Evolutionary conservation across 2,888 invertebrate species (phyloP), one percentile per base, ranked within the genome.

Genomic region (Himalopsyche anomala): DNA sequence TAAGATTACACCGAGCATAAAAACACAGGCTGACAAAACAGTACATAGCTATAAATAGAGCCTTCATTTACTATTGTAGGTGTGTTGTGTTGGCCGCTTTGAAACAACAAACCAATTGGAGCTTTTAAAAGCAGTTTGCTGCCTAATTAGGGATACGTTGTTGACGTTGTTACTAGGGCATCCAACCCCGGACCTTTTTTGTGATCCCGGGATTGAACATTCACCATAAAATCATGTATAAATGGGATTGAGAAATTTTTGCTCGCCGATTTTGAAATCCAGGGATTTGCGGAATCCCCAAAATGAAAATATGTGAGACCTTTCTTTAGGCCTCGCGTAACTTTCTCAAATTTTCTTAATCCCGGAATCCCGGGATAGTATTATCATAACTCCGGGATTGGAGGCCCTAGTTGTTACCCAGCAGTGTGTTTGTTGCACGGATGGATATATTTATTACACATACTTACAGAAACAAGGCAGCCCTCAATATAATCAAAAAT

Each of bases 51-150:
- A 36, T 38, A 74, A 74, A 74, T 74, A 74, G 74, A 74, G 36
- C 74, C 74, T 74, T 38, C 74, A 12, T 74, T 12, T 74, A 5
- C 36, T 74, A 28, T 28, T 6, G 74, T 74, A 15, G 74, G 74
- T 36, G 74, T 74, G 74, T 11, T 36, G 74, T 74, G 74, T 11
- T 74, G 28, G 38, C 8, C 36, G 38, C 74, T 74, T 74, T 36
- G 74, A 74, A 74, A 74, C 15, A 74, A 74, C 74, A 74, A 74
- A 38, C 74, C 38, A 74, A 74, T 74, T 74, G 74, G 74, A 74
- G 74, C 74, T 74, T 74, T 74, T 36, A 15, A 74, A 74, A 74
- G 74, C 36, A 28, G 74, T 74, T 74, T 74, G 74, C 36, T 74
- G 74, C 74, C 74, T 74, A 74, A 74, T 74, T 74, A 38, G 74